These are phyloP conservation scores for Trichacis sp. DNA, from an alignment of 2,888 invertebrate species.

Conservation along the genomic window DNA sequence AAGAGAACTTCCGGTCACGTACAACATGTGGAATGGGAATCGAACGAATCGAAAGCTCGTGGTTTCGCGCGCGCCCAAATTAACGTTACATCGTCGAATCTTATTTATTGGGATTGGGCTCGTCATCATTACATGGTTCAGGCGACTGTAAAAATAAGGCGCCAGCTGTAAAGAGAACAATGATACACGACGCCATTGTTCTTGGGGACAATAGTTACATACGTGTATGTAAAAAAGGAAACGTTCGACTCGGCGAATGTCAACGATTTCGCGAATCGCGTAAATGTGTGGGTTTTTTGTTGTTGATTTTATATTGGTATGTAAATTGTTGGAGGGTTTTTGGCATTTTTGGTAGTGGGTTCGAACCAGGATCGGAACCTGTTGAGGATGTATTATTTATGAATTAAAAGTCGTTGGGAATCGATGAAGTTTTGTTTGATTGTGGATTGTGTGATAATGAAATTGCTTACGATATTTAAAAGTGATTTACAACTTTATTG, in stretches of 20 bases:
- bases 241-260: neutral
- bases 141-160: slow-evolving; percentile 22
- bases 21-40: neutral
- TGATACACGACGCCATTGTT: slow-evolving; percentile 56
- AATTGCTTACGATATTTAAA: no score
- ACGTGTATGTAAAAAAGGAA: neutral
- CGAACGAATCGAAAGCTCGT: neutral
- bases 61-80: slow-evolving; percentile 8
- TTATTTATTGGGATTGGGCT: slow-evolving; percentile 1
- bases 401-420: no score
- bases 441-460: no score
- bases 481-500: no score
- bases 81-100: slow-evolving; percentile 18
- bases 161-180: slow-evolving; percentile 48
- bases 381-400: no score
- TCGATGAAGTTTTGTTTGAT: no score
- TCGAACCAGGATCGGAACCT: no score
- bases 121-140: slow-evolving; percentile 40
- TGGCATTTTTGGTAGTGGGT: no score
- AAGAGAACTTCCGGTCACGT: slow-evolving; percentile 2
- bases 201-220: slow-evolving; percentile 50
- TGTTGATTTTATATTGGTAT: neutral
- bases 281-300: no score
- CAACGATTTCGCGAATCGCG: slow-evolving; percentile 1
- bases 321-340: neutral